phyloP scores from a whole-genome alignment of 1,140 invertebrate species.

The Ips typographus region DNA sequence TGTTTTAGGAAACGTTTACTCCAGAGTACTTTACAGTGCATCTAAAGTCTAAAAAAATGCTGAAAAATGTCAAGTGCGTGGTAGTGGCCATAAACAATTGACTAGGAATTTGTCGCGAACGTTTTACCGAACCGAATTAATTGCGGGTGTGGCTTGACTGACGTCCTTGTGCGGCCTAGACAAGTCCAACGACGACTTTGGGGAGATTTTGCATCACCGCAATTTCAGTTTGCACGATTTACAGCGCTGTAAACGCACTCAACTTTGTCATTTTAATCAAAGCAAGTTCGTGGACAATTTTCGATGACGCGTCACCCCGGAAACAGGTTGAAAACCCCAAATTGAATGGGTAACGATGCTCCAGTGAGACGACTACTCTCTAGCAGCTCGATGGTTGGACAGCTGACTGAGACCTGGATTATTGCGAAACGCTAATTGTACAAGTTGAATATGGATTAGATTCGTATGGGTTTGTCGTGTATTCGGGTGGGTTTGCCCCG shows the following conservation, averaged over 20 bases:
- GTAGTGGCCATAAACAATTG: slow-evolving; percentile 12
- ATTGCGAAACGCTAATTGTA: not conserved
- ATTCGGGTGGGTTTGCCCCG: not conserved
- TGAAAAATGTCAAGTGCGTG: slow-evolving; percentile 4
- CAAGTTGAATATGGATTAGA: slow-evolving; percentile 4
- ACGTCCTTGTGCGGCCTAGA: slow-evolving; percentile 21
- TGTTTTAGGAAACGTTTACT: not conserved
- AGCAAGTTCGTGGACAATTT: not conserved
- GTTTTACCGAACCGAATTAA: slow-evolving; percentile 10
- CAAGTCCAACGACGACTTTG: not conserved
- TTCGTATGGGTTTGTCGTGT: slow-evolving; percentile 2
- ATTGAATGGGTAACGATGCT: not conserved
- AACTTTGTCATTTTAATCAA: not conserved
- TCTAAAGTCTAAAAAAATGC: not conserved
- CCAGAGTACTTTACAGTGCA: not conserved
- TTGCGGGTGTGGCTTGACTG: slow-evolving; percentile 19
- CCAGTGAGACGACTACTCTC: not conserved
- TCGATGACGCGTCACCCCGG: too few species aligned
- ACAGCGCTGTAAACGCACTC: not conserved
- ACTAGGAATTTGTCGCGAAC: slow-evolving; percentile 15
- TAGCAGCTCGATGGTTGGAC: not conserved
- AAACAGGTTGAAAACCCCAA: not conserved
- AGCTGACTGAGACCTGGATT: too few species aligned
- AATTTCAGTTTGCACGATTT: not conserved
- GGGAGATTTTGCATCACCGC: not conserved